A percentile compares a stretch with the other conserved stretches of the same genome.
These are phyloP conservation scores for Gobius niger DNA, from an alignment of 2,113 vertebrate genomes.

Conservation along the genomic window DNA sequence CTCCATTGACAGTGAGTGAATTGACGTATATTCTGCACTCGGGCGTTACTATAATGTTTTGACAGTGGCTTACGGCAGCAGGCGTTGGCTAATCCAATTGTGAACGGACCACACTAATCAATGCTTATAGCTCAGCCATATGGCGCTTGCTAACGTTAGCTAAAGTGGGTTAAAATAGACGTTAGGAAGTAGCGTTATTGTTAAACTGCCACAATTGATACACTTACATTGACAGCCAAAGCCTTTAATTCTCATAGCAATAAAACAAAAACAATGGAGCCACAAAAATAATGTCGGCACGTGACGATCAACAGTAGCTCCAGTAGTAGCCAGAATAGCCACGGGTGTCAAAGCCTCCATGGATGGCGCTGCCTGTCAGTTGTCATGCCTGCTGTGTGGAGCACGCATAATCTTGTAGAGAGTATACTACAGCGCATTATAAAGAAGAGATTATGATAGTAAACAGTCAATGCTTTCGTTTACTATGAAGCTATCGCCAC, in stretches of 20 bases:
- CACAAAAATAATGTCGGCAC: background rate
- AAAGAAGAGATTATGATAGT: too few relatives aligned
- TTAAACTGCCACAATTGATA: background rate
- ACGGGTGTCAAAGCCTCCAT: background rate
- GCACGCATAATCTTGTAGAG: too few relatives aligned
- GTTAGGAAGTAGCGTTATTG: background rate
- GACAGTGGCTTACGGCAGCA: conserved; percentile 41
- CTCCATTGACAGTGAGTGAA: too few relatives aligned
- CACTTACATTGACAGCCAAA: background rate
- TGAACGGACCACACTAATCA: conserved; percentile 60
- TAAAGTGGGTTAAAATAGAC: conserved; percentile 12
- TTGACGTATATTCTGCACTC: too few relatives aligned
- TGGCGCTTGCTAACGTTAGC: conserved; percentile 52
- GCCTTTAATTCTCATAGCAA: background rate
- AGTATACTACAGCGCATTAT: too few relatives aligned
- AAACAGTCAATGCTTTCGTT: too few relatives aligned
- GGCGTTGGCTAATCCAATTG: conserved; percentile 67
- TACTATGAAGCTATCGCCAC: too few relatives aligned
- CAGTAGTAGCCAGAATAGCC: background rate
- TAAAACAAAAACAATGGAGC: background rate
- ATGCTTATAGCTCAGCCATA: conserved; percentile 64
- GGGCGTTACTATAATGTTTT: conserved; percentile 56
- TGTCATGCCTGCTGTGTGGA: background rate
- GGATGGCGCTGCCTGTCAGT: too few relatives aligned
- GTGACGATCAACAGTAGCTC: background rate